phyloP scores from a whole-genome alignment of 2,797 vertebrate genomes.

The Cyclura pinguis region DNA sequence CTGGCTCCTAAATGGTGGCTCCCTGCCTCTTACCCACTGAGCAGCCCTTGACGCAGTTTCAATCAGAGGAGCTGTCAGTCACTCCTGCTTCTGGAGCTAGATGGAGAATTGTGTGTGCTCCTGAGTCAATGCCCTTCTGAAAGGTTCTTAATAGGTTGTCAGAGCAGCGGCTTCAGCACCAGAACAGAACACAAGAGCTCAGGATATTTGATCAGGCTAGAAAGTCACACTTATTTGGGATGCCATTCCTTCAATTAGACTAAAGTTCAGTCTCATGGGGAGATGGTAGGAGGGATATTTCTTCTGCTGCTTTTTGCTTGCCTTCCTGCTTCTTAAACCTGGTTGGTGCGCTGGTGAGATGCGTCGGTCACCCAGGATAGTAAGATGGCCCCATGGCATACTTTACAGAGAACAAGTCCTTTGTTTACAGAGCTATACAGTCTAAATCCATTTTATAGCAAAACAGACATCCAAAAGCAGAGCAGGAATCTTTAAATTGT shows the following conservation, averaged over 20 bases:
- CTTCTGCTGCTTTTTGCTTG: neutral
- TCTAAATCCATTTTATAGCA: neutral
- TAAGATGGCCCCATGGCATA: neutral
- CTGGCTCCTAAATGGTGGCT: neutral
- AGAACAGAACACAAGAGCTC: neutral
- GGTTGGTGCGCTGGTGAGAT: no score
- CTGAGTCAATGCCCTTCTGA: conserved; percentile 33
- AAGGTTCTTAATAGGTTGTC: conserved; percentile 40
- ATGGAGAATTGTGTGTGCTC: conserved; percentile 1
- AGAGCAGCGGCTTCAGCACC: conserved; percentile 15
- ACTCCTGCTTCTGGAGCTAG: conserved; percentile 22
- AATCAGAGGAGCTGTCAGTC: conserved; percentile 38
- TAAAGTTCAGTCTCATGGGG: conserved; percentile 1
- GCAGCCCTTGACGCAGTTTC: conserved; percentile 38
- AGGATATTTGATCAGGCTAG: conserved; percentile 27
- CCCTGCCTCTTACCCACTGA: conserved; percentile 26
- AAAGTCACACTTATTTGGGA: neutral
- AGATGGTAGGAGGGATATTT: neutral
- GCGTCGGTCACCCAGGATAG: neutral
- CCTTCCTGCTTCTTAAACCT: neutral
- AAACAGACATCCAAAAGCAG: neutral
- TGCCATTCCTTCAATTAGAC: neutral
- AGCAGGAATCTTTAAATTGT: neutral
- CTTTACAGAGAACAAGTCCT: neutral
- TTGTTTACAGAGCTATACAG: no score